Conservation (phyloP, 2,797 vertebrate genomes). For the Okamejei kenojei region DNA sequence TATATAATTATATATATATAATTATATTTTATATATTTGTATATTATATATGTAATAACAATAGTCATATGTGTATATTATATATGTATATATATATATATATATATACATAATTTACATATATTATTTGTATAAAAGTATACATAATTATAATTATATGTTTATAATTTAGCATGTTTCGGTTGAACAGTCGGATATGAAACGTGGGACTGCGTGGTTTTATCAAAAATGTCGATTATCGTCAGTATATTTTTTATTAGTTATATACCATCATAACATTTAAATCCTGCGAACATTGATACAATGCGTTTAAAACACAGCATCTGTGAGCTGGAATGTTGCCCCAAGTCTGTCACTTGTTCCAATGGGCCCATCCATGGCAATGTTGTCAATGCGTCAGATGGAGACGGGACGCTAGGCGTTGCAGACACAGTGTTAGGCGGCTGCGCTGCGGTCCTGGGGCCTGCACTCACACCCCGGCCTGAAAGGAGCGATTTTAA, state of each 20-base stretch:
- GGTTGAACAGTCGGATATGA: background rate
- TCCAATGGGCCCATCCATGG: too few relatives aligned
- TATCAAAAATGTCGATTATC: background rate
- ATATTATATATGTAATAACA: too few relatives aligned
- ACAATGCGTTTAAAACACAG: too few relatives aligned
- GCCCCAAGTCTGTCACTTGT: background rate
- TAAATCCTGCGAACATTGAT: background rate
- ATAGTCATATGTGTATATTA: too few relatives aligned
- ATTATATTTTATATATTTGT: too few relatives aligned
- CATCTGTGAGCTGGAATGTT: too few relatives aligned
- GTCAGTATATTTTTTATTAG: background rate
- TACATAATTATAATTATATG: background rate
- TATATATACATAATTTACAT: too few relatives aligned
- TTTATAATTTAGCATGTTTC: background rate
- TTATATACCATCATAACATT: background rate
- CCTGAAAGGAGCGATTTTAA: background rate
- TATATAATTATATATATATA: too few relatives aligned
- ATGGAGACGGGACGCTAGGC: background rate
- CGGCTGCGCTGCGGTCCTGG: background rate
- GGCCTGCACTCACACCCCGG: background rate
- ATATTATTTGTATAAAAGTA: too few relatives aligned
- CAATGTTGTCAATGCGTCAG: background rate
- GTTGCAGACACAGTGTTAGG: background rate
- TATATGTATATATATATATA: too few relatives aligned
- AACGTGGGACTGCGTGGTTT: too few relatives aligned